Evolutionary conservation across 2,888 invertebrate species (phyloP), one percentile per base, ranked within the genome.

Genomic region (Minunthozetes semirufus): DNA sequence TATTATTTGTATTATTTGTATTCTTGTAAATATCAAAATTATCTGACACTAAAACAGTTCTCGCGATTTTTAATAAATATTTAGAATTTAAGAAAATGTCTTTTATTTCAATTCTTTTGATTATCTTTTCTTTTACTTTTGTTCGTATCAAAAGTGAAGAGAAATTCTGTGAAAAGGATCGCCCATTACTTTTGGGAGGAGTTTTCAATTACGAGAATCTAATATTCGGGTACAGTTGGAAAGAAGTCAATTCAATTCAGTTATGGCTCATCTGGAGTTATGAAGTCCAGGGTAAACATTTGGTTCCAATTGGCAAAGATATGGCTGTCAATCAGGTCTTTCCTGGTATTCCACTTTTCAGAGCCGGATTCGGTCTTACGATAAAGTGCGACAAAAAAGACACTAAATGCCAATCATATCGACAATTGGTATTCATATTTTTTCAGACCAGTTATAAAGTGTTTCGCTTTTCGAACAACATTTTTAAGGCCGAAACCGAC

Each of bases 131-230:
- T 1, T 8, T 42, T 42, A 1, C 1, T 42, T 6, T 56, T 5
- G 5, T 22, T 25, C 9, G 1, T 0, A 33, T 61, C 11, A 33
- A 8, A 0, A 17, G 68, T 17, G 42, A 68, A 68, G 42, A 68
- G 15, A 61, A 61, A n/a, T 68, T 68, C 11, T 68, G 68, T 42
- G 22, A n/a, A 42, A 68, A 68, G 11, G 22, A 42, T 11, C 38
- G 68, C 1, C 1, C 19, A 6, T 2, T 68, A 22, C 42, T 68
- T 11, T 13, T 68, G 6, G 46, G 42, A 13, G 68, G 68, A 11
- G 25, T 68, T 42, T 68, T 68, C 68, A 68, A 68, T 42, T 68
- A 68, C 46, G 68, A 68, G 1, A 19, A 68, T 4, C 19, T 22
- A 1, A 13, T 68, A 33, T 42, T 68, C 17, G 68, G 22, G 22